Base-by-base conservation (phyloP, 1,140 invertebrate genomes). In the Pseudomyrmex gracilis region DNA sequence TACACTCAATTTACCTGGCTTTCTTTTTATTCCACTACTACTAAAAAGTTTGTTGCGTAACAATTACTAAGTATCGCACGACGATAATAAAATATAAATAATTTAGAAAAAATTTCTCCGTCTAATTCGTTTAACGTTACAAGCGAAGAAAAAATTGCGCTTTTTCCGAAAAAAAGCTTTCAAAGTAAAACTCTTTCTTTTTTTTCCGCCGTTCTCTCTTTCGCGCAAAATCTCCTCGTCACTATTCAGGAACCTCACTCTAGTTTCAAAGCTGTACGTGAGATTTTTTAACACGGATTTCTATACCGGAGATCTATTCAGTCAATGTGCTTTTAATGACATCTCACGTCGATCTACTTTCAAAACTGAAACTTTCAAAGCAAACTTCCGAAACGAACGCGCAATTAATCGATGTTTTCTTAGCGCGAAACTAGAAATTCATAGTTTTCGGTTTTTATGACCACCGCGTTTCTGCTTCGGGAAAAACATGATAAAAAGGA, bases 171-270 rank as follows among this genome's bases (percentile, higher is more conserved):
- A 34, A 8, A 58, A 73, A 87, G 76, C 80, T 84, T 87, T 55
- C n/a, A 43, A 20, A 67, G n/a, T 51, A 57, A 87, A 86, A 86
- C 77, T 87, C 82, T 45, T 61, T 20, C 43, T 58, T 73, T 34
- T 34, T 34, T 34, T 34, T 34, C 34, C 4, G 7, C 34, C 64
- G 74, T 47, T 22, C 49, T 10, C 53, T 83, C 43, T 73, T 17
- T 34, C 70, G 53, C 57, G 22, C 85, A 73, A 86, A 83, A 87
- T 73, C 71, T 51, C 66, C 73, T 78, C 85, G 73, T 78, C 85
- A 78, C 73, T 87, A 84, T 85, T 84, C 76, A 87, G 86, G 73
- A 73, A 84, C 80, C 61, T 87, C 86, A 73, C 86, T 87, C 86
- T 73, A 87, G 80, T 87, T 84, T 87, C 85, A 73, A 87, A 87